These are phyloP conservation scores for Papilio elwesi DNA, from an alignment of 2,888 invertebrate species.

Conservation along the genomic window DNA sequence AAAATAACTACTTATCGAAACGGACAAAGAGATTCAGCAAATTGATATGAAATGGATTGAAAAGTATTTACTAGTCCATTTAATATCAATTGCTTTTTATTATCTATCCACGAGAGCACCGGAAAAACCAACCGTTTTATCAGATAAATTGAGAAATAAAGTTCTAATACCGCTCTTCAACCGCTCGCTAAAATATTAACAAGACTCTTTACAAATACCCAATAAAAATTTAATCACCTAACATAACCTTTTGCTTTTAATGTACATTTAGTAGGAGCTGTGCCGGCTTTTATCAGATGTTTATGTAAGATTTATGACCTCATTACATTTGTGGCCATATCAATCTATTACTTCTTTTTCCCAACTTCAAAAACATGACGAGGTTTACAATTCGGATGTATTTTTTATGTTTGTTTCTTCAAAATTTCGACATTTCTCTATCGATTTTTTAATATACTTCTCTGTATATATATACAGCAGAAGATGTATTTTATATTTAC, in stretches of 20 bases:
- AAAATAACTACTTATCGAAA: too few species aligned
- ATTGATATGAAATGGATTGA: too few species aligned
- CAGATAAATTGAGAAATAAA: constrained; percentile 80
- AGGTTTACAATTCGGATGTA: too few species aligned
- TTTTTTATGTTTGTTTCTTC: too few species aligned
- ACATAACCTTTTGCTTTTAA: constrained; percentile 27
- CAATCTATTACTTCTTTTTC: too few species aligned
- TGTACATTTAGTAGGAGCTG: not conserved
- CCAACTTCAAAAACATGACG: too few species aligned
- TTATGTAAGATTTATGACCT: not conserved
- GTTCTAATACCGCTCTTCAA: constrained; percentile 90
- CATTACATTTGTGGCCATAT: too few species aligned
- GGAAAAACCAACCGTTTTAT: constrained; percentile 55
- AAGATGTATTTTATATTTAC: too few species aligned
- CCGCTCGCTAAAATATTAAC: constrained; percentile 86
- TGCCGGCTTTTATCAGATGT: not conserved
- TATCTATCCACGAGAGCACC: not conserved
- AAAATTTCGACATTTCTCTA: too few species aligned
- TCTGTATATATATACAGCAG: too few species aligned
- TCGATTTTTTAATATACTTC: too few species aligned
- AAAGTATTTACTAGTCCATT: not conserved
- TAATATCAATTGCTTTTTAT: constrained; percentile 9
- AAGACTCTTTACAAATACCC: constrained; percentile 81
- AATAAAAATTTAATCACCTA: constrained; percentile 72
- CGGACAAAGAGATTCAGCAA: too few species aligned